Percentiles rank a stretch among this genome's conserved stretches.
Conservation (phyloP, 2,113 vertebrate genomes). For the Corythoichthys haematopterus region DNA sequence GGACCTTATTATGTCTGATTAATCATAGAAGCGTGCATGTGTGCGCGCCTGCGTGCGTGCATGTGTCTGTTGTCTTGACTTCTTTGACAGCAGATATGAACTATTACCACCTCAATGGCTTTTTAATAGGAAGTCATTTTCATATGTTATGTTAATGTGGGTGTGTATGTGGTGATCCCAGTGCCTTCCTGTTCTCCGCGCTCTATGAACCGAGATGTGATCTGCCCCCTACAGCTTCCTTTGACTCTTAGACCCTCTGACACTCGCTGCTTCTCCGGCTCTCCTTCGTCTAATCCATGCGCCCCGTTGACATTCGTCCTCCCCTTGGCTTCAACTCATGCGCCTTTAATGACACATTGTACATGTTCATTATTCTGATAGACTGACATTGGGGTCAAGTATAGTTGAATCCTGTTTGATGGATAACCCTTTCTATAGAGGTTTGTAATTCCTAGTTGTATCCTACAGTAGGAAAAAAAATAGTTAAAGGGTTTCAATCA, state of each 20-base stretch:
- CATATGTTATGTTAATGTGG: slow-evolving; percentile 34
- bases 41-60: slow-evolving; percentile 11
- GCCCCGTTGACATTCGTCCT: slow-evolving; percentile 24
- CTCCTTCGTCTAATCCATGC: slow-evolving; percentile 23
- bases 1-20: slow-evolving; percentile 60
- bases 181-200: slow-evolving; percentile 19
- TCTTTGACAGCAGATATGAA: slow-evolving; percentile 60
- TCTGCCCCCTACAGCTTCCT: slow-evolving; percentile 31
- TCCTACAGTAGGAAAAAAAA: neutral
- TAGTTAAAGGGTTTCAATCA: slow-evolving; percentile 8
- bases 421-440: slow-evolving; percentile 9
- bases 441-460: neutral
- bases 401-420: slow-evolving; percentile 19
- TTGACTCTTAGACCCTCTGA: slow-evolving; percentile 12
- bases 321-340: slow-evolving; percentile 31
- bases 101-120: slow-evolving; percentile 61
- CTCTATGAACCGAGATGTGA: slow-evolving; percentile 45
- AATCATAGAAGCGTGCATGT: slow-evolving; percentile 32
- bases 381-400: slow-evolving; percentile 31
- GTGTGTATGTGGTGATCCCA: slow-evolving; percentile 14
- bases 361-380: slow-evolving; percentile 49
- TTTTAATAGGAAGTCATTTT: slow-evolving; percentile 61
- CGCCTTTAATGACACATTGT: slow-evolving; percentile 42
- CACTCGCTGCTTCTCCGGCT: slow-evolving; percentile 16
- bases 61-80: slow-evolving; percentile 28